These are phyloP conservation scores for Latheticus oryzae DNA, from an alignment of 2,888 invertebrate species.

Conservation along the genomic window DNA sequence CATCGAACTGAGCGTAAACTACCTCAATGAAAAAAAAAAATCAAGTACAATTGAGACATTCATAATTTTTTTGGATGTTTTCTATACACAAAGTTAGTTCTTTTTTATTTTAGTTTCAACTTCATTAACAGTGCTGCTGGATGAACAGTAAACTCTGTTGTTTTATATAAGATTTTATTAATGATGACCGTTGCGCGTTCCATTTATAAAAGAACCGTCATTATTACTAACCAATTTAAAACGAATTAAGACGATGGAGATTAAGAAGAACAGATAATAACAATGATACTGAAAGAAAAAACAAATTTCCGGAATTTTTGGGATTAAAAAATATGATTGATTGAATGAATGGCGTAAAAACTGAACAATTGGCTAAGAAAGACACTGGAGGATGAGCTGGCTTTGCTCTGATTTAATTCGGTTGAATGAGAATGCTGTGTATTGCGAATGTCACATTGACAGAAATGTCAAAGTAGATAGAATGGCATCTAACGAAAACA, in stretches of 20 bases:
- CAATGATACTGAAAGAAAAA: not conserved
- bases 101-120: conserved; percentile 16
- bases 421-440: no score
- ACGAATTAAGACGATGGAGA: conserved; percentile 36
- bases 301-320: not conserved
- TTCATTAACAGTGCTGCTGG: conserved; percentile 31
- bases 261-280: conserved; percentile 16
- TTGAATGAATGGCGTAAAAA: no score
- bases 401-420: no score
- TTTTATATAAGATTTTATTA: conserved; percentile 33
- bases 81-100: no score
- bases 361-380: no score
- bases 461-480: no score
- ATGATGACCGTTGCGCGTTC: conserved; percentile 36
- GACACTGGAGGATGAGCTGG: no score
- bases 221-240: conserved; percentile 36
- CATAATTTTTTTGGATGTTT: conserved; percentile 13
- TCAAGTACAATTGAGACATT: conserved; percentile 25
- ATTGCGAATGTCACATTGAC: no score
- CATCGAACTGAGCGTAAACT: conserved; percentile 10
- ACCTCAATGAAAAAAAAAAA: conserved; percentile 7
- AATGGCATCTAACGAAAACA: no score
- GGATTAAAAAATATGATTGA: no score
- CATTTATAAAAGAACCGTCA: conserved; percentile 34
- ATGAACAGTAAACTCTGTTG: conserved; percentile 30